Conservation (phyloP, 2,888 invertebrate species). For the Pyrrhia umbra region DNA sequence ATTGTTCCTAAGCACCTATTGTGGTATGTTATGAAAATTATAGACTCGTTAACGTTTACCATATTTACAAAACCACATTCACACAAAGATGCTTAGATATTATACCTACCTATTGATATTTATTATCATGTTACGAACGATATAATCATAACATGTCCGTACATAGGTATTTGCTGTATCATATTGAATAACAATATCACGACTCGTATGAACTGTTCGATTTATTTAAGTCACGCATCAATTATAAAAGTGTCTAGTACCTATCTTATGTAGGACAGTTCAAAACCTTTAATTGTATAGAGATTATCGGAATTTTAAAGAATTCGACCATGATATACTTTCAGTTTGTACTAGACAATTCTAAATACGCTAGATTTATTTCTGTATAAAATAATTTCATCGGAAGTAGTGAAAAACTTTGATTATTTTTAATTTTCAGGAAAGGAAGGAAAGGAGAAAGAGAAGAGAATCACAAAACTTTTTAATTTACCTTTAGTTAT, state of each 20-base stretch:
- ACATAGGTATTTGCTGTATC: constrained; percentile 15
- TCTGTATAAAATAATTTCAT: too few species aligned
- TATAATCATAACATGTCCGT: constrained; percentile 33
- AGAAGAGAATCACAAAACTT: background rate
- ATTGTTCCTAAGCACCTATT: background rate
- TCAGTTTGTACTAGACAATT: background rate
- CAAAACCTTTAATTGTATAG: constrained; percentile 28
- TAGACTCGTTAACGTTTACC: background rate
- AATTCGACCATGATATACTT: background rate
- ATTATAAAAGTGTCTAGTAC: constrained; percentile 13
- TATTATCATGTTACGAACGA: constrained; percentile 51
- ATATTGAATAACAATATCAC: constrained; percentile 45
- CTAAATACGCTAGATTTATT: background rate
- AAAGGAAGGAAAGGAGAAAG: too few species aligned
- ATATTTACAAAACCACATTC: constrained; percentile 5
- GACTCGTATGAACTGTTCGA: background rate
- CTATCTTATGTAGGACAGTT: constrained; percentile 12
- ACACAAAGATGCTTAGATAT: constrained; percentile 35
- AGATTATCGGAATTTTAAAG: constrained; percentile 12
- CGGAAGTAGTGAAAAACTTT: too few species aligned
- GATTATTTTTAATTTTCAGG: background rate
- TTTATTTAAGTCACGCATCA: background rate
- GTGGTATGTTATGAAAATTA: background rate
- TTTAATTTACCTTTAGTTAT: constrained; percentile 91
- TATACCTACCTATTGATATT: constrained; percentile 49